Conservation (phyloP, 2,888 invertebrate genomes). For the Tillus elongatus region DNA sequence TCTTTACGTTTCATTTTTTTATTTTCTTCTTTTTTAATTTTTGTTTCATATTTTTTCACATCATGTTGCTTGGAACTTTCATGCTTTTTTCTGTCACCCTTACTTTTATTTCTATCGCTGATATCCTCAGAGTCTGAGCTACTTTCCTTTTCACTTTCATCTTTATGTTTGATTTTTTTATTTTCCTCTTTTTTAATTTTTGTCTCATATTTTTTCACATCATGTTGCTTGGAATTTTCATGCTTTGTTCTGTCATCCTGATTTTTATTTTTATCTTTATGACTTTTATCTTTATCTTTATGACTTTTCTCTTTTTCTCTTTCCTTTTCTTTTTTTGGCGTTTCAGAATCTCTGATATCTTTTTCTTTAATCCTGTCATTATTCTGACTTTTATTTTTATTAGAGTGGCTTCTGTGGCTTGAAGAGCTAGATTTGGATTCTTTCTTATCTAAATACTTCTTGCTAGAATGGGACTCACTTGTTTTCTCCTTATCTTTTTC, state of each 20-base stretch:
- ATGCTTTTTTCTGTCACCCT: constrained; percentile 19
- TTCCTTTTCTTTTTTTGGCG: constrained; percentile 8
- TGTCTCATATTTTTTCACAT: constrained; percentile 27
- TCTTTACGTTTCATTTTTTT: too few relatives aligned
- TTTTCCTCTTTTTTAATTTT: constrained; percentile 36
- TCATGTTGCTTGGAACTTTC: too few relatives aligned
- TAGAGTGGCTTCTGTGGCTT: constrained; percentile 13
- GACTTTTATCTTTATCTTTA: constrained; percentile 28
- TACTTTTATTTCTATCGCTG: constrained; percentile 20
- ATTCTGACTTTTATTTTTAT: constrained; percentile 13
- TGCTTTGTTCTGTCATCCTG: constrained; percentile 20
- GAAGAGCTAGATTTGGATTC: too few relatives aligned
- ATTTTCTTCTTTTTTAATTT: too few relatives aligned
- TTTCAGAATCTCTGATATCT: constrained; percentile 8
- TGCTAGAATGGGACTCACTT: too few relatives aligned
- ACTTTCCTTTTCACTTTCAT: constrained; percentile 25
- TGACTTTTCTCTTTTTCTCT: constrained; percentile 10
- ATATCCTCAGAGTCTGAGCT: constrained; percentile 24
- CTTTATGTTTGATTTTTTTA: constrained; percentile 27
- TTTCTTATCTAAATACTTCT: too few relatives aligned
- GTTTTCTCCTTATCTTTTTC: too few relatives aligned
- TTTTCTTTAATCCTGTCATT: constrained; percentile 11
- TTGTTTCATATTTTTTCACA: too few relatives aligned
- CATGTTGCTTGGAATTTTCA: constrained; percentile 28
- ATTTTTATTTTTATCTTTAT: constrained; percentile 29